Evolutionary conservation across 37 sponge, comb jelly and placozoan genomes (phyloP), one percentile per base, ranked within the genome.

Genomic region (Haliclona indistincta): DNA sequence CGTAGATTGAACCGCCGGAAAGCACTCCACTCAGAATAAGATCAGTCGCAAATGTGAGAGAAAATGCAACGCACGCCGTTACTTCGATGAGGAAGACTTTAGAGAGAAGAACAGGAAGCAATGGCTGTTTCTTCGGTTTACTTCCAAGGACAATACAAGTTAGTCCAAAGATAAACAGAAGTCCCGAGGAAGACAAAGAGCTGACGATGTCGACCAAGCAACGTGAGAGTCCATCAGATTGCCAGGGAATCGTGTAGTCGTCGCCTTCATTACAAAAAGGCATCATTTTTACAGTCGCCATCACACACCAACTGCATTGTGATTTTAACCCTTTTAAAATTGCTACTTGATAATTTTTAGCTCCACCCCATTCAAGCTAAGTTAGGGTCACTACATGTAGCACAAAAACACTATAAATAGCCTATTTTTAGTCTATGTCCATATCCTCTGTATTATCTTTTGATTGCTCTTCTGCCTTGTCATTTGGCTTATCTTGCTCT

Each of bases 241-340:
- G 67, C 92, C 92, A 91, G 3, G 82, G 53, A 0, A 70, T 64
- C 1, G 54, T 43, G 70, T 91, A 85, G 4, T 68, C 47, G 43
- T 91, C 92, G 1, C 71, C 80, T 40, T 71, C 79, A 60, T 82
- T 65, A 82, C 92, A 91, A 20, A 91, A 74, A 13, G 71, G 87
- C 54, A 91, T 30, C 78, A 67, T 76, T n/a, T n/a, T n/a, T n/a
- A n/a, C n/a, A n/a, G n/a, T n/a, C n/a, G n/a, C n/a, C n/a, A n/a
- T n/a, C n/a, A n/a, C n/a, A n/a, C n/a, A n/a, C n/a, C n/a, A n/a
- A n/a, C n/a, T n/a, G n/a, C n/a, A n/a, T n/a, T n/a, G n/a, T n/a
- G n/a, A n/a, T n/a, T n/a, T n/a, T n/a, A n/a, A n/a, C n/a, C n/a
- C n/a, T n/a, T n/a, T n/a, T n/a, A n/a, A n/a, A n/a, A n/a, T n/a